Evolutionary conservation across 2,888 invertebrate genomes (phyloP), one percentile per base, ranked within the genome.

Genomic region (Rambutsinella grinnellia): DNA sequence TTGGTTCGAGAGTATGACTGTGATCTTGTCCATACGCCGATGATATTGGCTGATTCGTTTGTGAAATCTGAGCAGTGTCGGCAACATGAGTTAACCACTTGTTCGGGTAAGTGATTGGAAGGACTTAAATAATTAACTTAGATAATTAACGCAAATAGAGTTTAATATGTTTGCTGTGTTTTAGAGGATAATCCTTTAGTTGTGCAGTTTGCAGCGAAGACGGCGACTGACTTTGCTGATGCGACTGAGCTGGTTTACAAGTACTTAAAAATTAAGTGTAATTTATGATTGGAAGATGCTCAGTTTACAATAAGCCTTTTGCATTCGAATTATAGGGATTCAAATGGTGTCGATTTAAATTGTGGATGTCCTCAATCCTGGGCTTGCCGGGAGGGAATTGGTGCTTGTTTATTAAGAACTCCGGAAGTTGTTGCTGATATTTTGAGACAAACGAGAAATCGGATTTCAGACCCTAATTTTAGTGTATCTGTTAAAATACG

Each of bases 301-400:
- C 49, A 19, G 15, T 15, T 10, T n/a, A n/a, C n/a, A n/a, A n/a
- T 10, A 1, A 17, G 46, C 26, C 17, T 27, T n/a, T n/a, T n/a
- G n/a, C n/a, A n/a, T n/a, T n/a, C n/a, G n/a, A n/a, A 74, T 83
- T 85, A 5, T 84, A 92, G 92, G 15, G 94, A 92, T 88, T 91
- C 93, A 67, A 93, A 94, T 88, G 99, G 99, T 5, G 93, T 97
- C 1, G 99, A 99, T 88, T 88, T 99, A 44, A 99, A 99, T 86
- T 99, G 99, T 88, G 99, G 99, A 0, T 99, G 99, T 84, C 99
- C 99, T 0, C 99, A 99, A 87, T 89, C 92, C 81, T 98, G 97
- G 97, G 97, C 97, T 0, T 92, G 94, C 87, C 91, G 93, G 82
- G 94, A 95, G 85, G 96, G 96, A 2, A 93, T 94, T 85, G 98